A percentile compares a stretch with the other conserved stretches of the same genome.
Evolutionary conservation across 2,888 invertebrate genomes (phyloP).

Genomic region (Pomacea canaliculata): DNA sequence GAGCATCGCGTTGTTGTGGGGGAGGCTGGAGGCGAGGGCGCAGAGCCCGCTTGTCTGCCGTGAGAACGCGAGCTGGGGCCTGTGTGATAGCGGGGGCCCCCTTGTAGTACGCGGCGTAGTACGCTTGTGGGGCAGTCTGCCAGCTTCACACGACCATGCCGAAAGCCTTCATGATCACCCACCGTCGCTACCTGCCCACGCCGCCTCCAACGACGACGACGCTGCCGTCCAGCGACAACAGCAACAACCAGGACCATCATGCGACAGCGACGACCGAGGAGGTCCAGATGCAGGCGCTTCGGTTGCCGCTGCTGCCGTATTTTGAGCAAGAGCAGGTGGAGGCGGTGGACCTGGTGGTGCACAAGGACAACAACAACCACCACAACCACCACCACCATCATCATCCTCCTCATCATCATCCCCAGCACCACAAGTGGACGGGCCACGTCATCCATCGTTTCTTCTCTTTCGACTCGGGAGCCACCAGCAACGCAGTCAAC

Average conservation of each 20-base stretch:
- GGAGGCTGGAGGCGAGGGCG: constrained; percentile 10
- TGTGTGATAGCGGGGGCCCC: not conserved
- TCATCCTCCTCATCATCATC: not conserved
- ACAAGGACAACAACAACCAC: constrained; percentile 1
- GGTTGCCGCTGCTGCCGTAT: not conserved
- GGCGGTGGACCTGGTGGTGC: constrained; percentile 18
- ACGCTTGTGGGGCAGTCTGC: not conserved
- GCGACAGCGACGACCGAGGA: not conserved
- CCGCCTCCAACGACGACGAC: constrained; percentile 11
- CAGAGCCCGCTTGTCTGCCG: not conserved
- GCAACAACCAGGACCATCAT: not conserved
- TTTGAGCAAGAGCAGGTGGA: constrained; percentile 14
- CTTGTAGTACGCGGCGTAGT: constrained; percentile 15
- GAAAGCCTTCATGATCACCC: constrained; percentile 28
- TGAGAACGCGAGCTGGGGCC: too few relatives aligned
- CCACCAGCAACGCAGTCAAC: constrained; percentile 11
- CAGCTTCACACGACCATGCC: constrained; percentile 27
- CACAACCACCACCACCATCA: not conserved
- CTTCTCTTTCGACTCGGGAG: constrained; percentile 17
- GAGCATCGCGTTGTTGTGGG: constrained; percentile 15
- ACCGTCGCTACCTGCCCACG: constrained; percentile 27
- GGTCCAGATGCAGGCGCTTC: not conserved
- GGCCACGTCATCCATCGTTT: constrained; percentile 9
- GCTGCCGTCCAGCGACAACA: constrained; percentile 5
- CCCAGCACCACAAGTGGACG: too few relatives aligned